Evolutionary conservation across 2,113 vertebrate species (phyloP).

Genomic region (Thamnophis sirtalis): DNA sequence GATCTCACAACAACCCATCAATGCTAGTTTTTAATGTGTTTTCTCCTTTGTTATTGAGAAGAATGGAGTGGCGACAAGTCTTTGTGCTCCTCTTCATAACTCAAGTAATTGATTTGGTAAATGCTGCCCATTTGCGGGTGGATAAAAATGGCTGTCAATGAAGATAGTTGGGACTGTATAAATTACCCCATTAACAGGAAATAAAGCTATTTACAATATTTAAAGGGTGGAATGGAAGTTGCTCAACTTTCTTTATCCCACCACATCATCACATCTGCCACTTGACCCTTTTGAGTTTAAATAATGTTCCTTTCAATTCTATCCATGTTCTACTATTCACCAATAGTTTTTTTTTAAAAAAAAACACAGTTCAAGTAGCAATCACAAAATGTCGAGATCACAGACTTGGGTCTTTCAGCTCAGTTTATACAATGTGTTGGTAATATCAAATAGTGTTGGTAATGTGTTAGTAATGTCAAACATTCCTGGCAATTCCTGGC

Average conservation of each 20-base stretch:
- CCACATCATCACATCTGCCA: background rate
- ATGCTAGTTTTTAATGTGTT: constrained; percentile 91
- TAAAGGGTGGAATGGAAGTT: constrained; percentile 63
- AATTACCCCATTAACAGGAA: constrained; percentile 91
- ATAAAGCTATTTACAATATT: constrained; percentile 85
- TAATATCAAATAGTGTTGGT: background rate
- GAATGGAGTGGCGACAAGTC: constrained; percentile 82
- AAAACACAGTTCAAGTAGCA: background rate
- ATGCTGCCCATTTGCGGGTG: constrained; percentile 86
- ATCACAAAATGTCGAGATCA: background rate
- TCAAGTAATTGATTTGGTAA: constrained; percentile 94
- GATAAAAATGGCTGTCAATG: constrained; percentile 87
- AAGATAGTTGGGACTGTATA: constrained; percentile 78
- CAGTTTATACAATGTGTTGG: background rate
- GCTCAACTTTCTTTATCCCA: constrained; percentile 32
- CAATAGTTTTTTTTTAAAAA: background rate
- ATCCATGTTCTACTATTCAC: background rate
- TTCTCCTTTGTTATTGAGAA: constrained; percentile 97
- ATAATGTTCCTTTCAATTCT: background rate
- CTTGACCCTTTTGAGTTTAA: background rate
- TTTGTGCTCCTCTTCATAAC: constrained; percentile 84
- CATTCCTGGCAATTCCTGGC: too few species aligned
- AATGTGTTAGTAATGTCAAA: too few species aligned
- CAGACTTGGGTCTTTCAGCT: background rate
- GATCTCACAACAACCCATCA: constrained; percentile 92